Base-by-base conservation (phyloP, 2,797 vertebrate genomes). In the Anguilla pacifica region DNA sequence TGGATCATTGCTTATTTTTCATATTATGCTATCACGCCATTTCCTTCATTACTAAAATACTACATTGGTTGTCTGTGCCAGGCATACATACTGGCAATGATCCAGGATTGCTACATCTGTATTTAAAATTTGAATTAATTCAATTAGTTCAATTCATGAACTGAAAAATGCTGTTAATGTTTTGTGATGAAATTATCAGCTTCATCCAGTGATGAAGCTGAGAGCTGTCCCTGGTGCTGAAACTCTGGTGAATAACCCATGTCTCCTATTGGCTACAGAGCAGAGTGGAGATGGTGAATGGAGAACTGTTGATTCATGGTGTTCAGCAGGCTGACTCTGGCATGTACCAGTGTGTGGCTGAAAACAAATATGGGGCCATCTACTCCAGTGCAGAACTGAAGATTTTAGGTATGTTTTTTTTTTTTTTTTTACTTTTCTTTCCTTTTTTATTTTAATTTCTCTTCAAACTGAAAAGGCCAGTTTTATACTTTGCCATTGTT, bases 321-420 rank as follows among this genome's bases (percentile, higher is more conserved):
- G 96, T 98, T 86, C 97, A 97, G 92, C 94, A 97, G 57, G 95
- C 95, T 2, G 98, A 99, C 92, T 97, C 98, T 1, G 98, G 98
- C 89, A 99, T 99, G 98, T 99, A 98, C 94, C 98, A 99, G 91
- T 99, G 98, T 89, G 95, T 98, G 43, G 98, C 98, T 7, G 98
- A 98, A 94, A 99, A 99, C 92, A 99, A 98, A 88, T 97, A 99
- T 0, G 97, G 97, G 70, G 93, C 96, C 53, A 94, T 98, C 93
- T 98, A 98, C 91, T 96, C 97, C 1, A 97, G 96, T 77, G 97
- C 98, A 0, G 97, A 98, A 88, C 95, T 99, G 89, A 98, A 96
- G 92, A 96, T 99, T 93, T 94, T 99, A 95, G 98, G 98, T 98
- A 92, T 90, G 93, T 88, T 88, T 25, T 88, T 88, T 19, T 51